Evolutionary conservation across 1,140 invertebrate genomes (phyloP).

Genomic region (Halyomorpha halys): DNA sequence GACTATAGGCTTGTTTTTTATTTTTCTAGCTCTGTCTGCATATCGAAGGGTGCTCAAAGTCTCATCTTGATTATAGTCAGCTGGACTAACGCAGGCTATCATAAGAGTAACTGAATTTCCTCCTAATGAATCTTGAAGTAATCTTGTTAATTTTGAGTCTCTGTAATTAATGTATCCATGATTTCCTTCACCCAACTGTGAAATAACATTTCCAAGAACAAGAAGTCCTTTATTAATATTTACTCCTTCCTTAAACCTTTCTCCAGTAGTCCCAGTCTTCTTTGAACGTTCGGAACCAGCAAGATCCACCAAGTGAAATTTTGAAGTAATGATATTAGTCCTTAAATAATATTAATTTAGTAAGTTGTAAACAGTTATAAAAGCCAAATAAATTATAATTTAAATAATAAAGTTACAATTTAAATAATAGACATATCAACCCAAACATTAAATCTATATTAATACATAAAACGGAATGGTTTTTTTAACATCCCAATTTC

Average conservation of each 20-base stretch:
- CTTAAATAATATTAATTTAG: conserved; percentile 36
- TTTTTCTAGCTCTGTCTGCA: conserved; percentile 77
- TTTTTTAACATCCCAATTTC: too few relatives aligned
- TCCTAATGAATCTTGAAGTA: conserved; percentile 76
- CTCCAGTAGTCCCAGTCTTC: conserved; percentile 82
- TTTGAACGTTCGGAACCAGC: conserved; percentile 88
- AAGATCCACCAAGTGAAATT: conserved; percentile 81
- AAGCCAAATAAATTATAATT: background rate
- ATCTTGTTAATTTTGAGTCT: conserved; percentile 80
- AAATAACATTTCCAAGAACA: conserved; percentile 88
- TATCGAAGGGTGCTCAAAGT: conserved; percentile 81
- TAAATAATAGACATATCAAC: too few relatives aligned
- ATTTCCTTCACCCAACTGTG: conserved; percentile 64
- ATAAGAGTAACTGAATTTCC: conserved; percentile 88
- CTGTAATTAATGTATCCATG: conserved; percentile 71
- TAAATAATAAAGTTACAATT: too few relatives aligned
- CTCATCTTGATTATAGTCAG: conserved; percentile 80
- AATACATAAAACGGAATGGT: too few relatives aligned
- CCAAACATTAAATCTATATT: background rate
- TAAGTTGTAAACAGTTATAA: background rate
- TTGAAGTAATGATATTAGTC: conserved; percentile 57
- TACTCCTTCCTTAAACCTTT: conserved; percentile 84
- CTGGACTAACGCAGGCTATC: conserved; percentile 88
- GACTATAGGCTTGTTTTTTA: conserved; percentile 86
- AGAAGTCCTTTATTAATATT: conserved; percentile 88